Evolutionary conservation across 1,140 invertebrate species (phyloP), one percentile per base, ranked within the genome.

Genomic region (Drosophila azteca): DNA sequence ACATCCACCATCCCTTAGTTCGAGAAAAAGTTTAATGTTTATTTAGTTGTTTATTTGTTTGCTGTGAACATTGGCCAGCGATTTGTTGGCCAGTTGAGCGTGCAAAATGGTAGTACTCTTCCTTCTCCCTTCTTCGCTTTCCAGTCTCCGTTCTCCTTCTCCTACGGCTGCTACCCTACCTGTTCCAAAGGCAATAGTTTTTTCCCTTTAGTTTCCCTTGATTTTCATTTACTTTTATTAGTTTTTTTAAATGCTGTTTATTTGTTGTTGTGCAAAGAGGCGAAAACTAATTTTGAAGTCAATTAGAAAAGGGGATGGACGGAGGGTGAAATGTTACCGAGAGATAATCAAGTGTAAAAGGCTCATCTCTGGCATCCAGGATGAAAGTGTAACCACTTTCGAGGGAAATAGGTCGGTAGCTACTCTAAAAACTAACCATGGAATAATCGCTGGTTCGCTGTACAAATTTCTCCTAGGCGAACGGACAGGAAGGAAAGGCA

Each of bases 281-380:
- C 77, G 54, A 66, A 81, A 87, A 81, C 82, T 85, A 77, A 77
- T 85, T 85, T 80, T 62, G 65, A 78, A 85, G 82, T 87, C 82
- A 85, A 87, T 85, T 85, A 85, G 72, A 87, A 85, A 75, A 61
- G 63, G 22, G 24, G 24, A 26, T 24, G 17, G 22, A n/a, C n/a
- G n/a, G n/a, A n/a, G n/a, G n/a, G n/a, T n/a, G n/a, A n/a, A 50
- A 31, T 17, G 53, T 52, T 48, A 22, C 45, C 9, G n/a, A 48
- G 5, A 60, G 46, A 66, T 66, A 65, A 59, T 62, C 3, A 31
- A 35, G 7, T 35, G 5, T 22, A 17, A 39, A 39, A 11, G 11
- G 9, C 5, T 5, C 11, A 39, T 13, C 35, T 13, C 11, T 13
- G 35, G 35, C 35, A 11, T 1, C 3, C 35, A 2, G 11, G 35